Conservation (phyloP, 2,113 vertebrate species). For the Taxidea taxus region DNA sequence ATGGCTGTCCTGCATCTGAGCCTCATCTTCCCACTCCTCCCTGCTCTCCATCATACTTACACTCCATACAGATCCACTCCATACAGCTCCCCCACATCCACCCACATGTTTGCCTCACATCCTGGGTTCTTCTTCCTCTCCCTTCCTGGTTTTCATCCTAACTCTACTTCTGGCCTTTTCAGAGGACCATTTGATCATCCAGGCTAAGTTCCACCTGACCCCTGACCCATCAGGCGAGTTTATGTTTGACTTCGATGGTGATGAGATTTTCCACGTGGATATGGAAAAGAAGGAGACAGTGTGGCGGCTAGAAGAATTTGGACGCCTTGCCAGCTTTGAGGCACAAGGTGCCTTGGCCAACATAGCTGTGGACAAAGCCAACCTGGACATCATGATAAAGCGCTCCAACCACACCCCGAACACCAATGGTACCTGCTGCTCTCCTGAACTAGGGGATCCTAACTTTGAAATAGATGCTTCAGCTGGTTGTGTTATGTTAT, state of each 20-base stretch:
- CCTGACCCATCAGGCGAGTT: not conserved
- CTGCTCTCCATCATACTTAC: not conserved
- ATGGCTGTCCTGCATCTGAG: rapidly evolving
- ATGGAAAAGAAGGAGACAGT: slow-evolving; percentile 24
- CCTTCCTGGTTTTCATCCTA: not conserved
- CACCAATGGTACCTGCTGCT: slow-evolving; percentile 34
- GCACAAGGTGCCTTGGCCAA: slow-evolving; percentile 71
- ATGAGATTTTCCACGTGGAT: slow-evolving; percentile 76
- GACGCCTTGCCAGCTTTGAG: slow-evolving; percentile 57
- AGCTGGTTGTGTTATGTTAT: not conserved
- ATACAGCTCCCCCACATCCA: no score
- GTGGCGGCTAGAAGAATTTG: slow-evolving; percentile 71
- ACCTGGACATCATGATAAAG: slow-evolving; percentile 55
- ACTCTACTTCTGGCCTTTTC: not conserved
- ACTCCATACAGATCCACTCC: rapidly evolving
- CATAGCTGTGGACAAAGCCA: slow-evolving; percentile 65
- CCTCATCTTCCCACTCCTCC: not conserved
- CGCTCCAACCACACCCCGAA: slow-evolving; percentile 22
- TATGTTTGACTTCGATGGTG: slow-evolving; percentile 74
- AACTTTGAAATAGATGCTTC: not conserved
- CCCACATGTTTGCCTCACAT: not conserved
- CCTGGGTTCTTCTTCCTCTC: not conserved
- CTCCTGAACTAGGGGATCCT: not conserved
- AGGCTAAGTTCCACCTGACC: slow-evolving; percentile 17
- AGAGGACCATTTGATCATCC: slow-evolving; percentile 59